These are phyloP conservation scores for Macropis europaea DNA, from an alignment of 2,888 invertebrate genomes.

Conservation along the genomic window DNA sequence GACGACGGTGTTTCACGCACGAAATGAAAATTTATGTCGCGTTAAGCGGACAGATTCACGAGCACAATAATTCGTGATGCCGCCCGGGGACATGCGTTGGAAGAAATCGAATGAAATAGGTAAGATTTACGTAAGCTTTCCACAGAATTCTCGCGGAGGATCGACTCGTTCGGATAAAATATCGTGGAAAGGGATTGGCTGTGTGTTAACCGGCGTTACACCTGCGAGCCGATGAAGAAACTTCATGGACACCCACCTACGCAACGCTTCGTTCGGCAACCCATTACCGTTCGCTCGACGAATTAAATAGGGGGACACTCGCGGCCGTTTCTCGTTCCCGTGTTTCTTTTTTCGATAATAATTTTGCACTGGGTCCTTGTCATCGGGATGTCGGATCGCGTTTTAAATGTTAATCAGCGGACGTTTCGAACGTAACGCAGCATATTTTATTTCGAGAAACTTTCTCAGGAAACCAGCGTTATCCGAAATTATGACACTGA, in stretches of 20 bases:
- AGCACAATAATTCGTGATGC: slow-evolving; percentile 43
- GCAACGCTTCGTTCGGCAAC: slow-evolving; percentile 54
- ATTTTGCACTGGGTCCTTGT: background rate
- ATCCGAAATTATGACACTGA: no score
- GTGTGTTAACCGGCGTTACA: slow-evolving; percentile 65
- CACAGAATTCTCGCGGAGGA: slow-evolving; percentile 55
- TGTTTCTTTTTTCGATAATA: background rate
- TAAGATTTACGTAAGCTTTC: slow-evolving; percentile 58
- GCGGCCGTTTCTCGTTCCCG: slow-evolving; percentile 46
- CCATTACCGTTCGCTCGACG: slow-evolving; percentile 59
- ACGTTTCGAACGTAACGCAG: background rate
- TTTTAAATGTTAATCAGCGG: background rate
- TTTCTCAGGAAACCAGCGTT: no score
- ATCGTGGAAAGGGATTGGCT: slow-evolving; percentile 61
- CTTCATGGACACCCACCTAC: slow-evolving; percentile 67
- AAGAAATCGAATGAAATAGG: slow-evolving; percentile 16
- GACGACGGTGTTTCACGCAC: slow-evolving; percentile 3
- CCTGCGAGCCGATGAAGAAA: slow-evolving; percentile 65
- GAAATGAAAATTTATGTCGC: slow-evolving; percentile 20
- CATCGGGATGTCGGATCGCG: background rate
- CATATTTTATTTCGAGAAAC: slow-evolving; percentile 2
- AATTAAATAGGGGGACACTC: slow-evolving; percentile 65
- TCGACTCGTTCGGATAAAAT: slow-evolving; percentile 63
- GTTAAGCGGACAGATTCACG: slow-evolving; percentile 16
- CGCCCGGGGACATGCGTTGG: slow-evolving; percentile 16